Conservation (phyloP, 1,140 invertebrate genomes). For the Monomorium pharaonis region DNA sequence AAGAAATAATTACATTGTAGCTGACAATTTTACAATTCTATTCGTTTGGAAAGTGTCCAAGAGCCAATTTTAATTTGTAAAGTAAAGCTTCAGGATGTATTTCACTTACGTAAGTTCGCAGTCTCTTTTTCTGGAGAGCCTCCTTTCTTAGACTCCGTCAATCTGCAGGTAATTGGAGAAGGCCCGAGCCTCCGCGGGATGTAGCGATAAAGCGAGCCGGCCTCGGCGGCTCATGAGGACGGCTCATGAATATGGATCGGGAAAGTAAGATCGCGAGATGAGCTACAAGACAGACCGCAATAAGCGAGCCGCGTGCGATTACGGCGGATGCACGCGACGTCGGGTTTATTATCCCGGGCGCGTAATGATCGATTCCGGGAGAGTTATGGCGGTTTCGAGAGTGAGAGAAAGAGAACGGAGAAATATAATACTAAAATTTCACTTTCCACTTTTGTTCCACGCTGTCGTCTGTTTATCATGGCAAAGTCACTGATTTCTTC, state of each 20-base stretch:
- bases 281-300: slow-evolving; percentile 51
- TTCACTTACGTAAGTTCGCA: no score
- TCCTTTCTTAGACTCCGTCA: slow-evolving; percentile 18
- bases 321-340: slow-evolving; percentile 60
- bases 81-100: no score
- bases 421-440: slow-evolving; percentile 40
- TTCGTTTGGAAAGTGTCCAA: no score
- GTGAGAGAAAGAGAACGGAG: neutral
- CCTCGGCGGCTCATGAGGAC: slow-evolving; percentile 5
- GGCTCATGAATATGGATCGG: slow-evolving; percentile 60
- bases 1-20: no score
- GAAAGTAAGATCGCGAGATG: slow-evolving; percentile 61
- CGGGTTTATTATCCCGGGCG: slow-evolving; percentile 61
- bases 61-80: no score
- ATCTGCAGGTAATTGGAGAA: slow-evolving; percentile 5
- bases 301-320: slow-evolving; percentile 52
- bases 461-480: slow-evolving; percentile 51
- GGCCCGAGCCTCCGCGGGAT: neutral
- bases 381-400: neutral
- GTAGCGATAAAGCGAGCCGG: slow-evolving; percentile 11
- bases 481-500: neutral
- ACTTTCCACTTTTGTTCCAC: slow-evolving; percentile 61
- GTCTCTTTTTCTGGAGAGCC: neutral
- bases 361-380: slow-evolving; percentile 46
- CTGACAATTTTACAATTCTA: no score